Evolutionary conservation across 37 sponge, comb jelly and placozoan genomes (phyloP), one percentile per base, ranked within the genome.

Genomic region (Axinella damicornis): DNA sequence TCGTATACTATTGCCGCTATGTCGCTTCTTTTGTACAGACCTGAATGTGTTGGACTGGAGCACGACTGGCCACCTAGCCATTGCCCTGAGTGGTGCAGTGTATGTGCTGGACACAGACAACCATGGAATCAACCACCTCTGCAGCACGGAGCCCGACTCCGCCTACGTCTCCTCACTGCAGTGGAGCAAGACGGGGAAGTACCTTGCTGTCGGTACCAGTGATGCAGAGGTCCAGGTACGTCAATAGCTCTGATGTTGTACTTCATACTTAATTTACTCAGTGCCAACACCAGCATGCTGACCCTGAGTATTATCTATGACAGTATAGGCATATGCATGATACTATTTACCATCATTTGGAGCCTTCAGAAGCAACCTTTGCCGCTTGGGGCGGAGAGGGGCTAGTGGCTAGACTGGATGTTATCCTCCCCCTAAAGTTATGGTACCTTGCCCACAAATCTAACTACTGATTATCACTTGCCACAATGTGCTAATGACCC

Each of bases 31-130:
- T 18, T 22, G 12, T 80, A 27, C 60, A 91, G 92, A 98, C 72
- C 67, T 95, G 24, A 98, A 96, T 78, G 56, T 96, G 18, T 77
- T 98, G 52, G 94, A 98, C 73, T 98, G 98, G 98, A 87, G 96
- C n/a, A 73, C 18, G 25, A 34, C 18, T 25, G 90, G 91, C 53
- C 57, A 63, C 53, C 54, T 98, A 62, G 97, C 92, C 65, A 78
- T 98, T 5, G 98, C 87, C 11, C 71, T 98, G 75, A 87, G 96
- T 27, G 64, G 32, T 32, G 58, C 75, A 38, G 92, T 98, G 30
- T 95, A 95, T 83, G 34, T 98, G 32, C 87, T 93, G 76, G 81
- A 95, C 74, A 86, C 92, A 30, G 71, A 64, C 18, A 89, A 56
- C 55, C 94, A 94, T 31, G 80, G 34, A 36, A 78, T 70, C 52